Base-by-base conservation (phyloP, 23 tunicate genomes). In the Halocynthia aurantium region DNA sequence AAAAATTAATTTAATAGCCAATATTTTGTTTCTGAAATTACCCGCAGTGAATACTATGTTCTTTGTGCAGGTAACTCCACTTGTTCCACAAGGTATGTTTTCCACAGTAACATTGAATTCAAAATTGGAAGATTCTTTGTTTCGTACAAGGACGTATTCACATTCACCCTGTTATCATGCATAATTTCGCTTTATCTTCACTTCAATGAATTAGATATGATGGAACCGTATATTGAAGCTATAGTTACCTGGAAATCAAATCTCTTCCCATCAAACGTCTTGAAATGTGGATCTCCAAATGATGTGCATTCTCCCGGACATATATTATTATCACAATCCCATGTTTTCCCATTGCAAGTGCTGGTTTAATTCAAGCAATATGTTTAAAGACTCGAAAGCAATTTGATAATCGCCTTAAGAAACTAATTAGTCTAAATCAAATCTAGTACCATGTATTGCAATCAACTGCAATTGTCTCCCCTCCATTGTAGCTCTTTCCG, bases 271-370 rank as follows among this genome's bases (percentile, higher is more conserved):
- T 96, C 99, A 66, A 89, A 96, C 8, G 96, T 96, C 11, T 69
- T 65, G 80, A 80, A 96, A 67, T 96, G 99, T 8, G 96, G 96
- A 54, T 92, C 98, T 0, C 94, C 93, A 22, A 80, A 75, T 7
- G 88, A 93, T 8, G 99, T 77, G 75, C 99, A 96, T 71, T 90
- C 96, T 13, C 99, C 99, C 8, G 49, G 62, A 69, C 99, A 96
- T 11, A 87, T 86, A 17, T 73, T 52, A 44, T 58, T 73, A 11
- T 69, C 63, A 77, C 99, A 96, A 53, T 82, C 52, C 99, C 99
- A 96, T 57, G 77, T 44, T 7, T 96, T 96, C 52, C 84, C 91
- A 10, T 68, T 57, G 76, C 99, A 96, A 13, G 56, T 52, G 83
- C 99, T 92, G 82, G 2, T 19, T n/a, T 5, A 71, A 71, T 49